Base-by-base conservation (phyloP, 2,113 vertebrate genomes). In the Dendrocopos noguchii region DNA sequence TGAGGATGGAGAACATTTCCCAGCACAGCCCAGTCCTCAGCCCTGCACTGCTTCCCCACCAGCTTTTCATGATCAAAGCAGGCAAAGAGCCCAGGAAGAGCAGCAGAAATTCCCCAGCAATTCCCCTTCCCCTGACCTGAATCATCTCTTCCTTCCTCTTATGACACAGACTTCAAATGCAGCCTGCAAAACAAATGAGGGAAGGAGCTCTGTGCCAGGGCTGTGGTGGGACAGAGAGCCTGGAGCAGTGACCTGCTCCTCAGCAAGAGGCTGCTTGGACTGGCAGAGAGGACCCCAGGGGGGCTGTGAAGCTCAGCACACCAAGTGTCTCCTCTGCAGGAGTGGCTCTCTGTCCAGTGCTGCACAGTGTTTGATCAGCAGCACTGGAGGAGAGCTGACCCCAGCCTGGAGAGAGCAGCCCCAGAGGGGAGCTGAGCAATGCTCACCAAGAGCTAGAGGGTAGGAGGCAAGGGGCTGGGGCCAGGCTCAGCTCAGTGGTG, bases 31-130 rank as follows among this genome's bases (percentile, higher is more conserved):
- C 28, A 87, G 63, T 68, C 52, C 70, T 77, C 81, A 10, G 75
- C 79, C 94, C 93, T 46, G 57, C 72, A 82, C 36, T 29, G 80
- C 91, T 95, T 93, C 94, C 53, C 76, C 61, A 56, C 47, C 52
- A 66, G 82, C 28, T 80, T 89, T 42, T 91, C 80, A 87, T 4
- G 64, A 85, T 55, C 90, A 87, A 87, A 95, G 85, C 28, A 86
- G 70, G 76, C 82, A 94, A 94, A 91, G 50, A 52, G 90, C 60
- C 22, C 85, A 85, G 25, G 67, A 74, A 90, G 4, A 80, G 0
- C 7, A 79, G 31, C 11, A 77, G 74, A 67, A 63, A 70, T 63
- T 6, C 65, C 83, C 60, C 80, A 83, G 61, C 39, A 68, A 52
- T n/a, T 86, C 78, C 67, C 52, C 75, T 71, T 3, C 0, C 50